phyloP scores from a whole-genome alignment of 2,888 invertebrate species.

The Thysanoteuthis rhombus region DNA sequence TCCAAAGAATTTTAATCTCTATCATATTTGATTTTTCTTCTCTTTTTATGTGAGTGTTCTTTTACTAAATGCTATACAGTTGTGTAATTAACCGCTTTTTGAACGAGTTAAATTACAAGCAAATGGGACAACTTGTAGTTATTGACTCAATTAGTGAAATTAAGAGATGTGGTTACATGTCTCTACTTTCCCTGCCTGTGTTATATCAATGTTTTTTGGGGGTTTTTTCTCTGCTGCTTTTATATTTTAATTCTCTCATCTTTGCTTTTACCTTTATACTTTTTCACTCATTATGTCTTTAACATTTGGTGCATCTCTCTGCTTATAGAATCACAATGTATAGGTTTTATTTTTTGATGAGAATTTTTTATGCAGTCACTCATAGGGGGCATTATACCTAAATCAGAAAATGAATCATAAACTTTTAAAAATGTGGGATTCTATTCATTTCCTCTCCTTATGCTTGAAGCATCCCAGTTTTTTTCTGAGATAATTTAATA shows the following conservation, averaged over 20 bases:
- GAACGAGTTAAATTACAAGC: background rate
- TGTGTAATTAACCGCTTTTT: background rate
- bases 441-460: too few relatives aligned
- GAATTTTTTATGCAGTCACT: background rate
- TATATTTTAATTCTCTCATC: background rate
- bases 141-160: background rate
- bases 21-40: background rate
- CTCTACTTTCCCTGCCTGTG: background rate
- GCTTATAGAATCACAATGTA: background rate
- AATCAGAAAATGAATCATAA: too few relatives aligned
- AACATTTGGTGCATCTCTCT: background rate
- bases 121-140: background rate
- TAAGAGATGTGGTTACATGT: background rate
- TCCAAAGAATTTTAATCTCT: background rate
- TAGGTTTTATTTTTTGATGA: background rate
- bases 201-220: too few relatives aligned
- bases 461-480: too few relatives aligned
- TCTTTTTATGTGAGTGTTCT: background rate
- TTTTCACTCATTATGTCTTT: background rate
- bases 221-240: background rate
- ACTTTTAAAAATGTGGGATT: too few relatives aligned
- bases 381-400: background rate
- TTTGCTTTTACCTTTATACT: background rate
- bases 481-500: too few relatives aligned
- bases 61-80: background rate